phyloP scores from a whole-genome alignment of 2,797 vertebrate species.

The Darevskia mixta region DNA sequence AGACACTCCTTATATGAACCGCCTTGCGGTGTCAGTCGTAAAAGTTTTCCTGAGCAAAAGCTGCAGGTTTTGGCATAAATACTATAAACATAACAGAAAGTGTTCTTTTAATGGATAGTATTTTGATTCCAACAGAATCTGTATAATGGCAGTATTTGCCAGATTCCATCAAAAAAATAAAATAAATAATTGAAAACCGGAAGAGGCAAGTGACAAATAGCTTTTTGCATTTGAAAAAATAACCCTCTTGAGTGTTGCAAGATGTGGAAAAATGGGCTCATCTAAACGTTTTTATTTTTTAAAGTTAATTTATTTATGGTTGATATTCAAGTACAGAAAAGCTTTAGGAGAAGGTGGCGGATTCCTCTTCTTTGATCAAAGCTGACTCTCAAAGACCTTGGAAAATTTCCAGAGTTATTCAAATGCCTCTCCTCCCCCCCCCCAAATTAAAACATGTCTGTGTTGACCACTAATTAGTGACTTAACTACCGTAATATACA shows the following conservation, averaged over 20 bases:
- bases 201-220: conserved; percentile 74
- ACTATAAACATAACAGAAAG: conserved; percentile 75
- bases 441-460: neutral
- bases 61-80: conserved; percentile 61
- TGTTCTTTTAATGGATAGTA: conserved; percentile 74
- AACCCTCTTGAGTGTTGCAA: conserved; percentile 38
- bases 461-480: neutral
- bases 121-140: conserved; percentile 74
- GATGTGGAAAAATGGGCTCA: conserved; percentile 48
- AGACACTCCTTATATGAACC: conserved; percentile 47
- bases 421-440: neutral
- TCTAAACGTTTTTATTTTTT: conserved; percentile 36
- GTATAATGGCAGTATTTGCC: conserved; percentile 72
- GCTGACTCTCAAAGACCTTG: conserved; percentile 11
- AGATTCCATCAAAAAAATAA: conserved; percentile 66
- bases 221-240: conserved; percentile 58
- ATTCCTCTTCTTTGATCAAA: conserved; percentile 48
- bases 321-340: conserved; percentile 27
- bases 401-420: conserved; percentile 42
- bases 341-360: conserved; percentile 44
- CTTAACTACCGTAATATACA: conserved; percentile 14
- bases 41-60: conserved; percentile 42
- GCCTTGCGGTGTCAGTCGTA: conserved; percentile 55
- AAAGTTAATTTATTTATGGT: conserved; percentile 18
- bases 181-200: conserved; percentile 60